phyloP scores from a whole-genome alignment of 2,113 vertebrate genomes.

The Cololabis saira region DNA sequence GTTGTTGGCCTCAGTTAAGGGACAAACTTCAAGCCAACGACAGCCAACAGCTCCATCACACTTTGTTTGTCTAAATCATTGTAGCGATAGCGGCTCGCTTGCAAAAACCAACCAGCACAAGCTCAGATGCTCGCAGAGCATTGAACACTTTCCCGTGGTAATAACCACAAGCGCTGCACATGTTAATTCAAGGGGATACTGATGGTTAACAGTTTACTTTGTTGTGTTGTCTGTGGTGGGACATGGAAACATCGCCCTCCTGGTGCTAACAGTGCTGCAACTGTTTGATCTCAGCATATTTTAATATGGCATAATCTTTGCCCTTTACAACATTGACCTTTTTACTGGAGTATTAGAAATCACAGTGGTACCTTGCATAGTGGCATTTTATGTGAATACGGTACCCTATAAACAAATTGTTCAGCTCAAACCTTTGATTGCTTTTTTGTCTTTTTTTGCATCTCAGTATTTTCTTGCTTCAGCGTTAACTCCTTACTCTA shows the following conservation, averaged over 20 bases:
- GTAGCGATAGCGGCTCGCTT: neutral
- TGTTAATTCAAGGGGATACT: neutral
- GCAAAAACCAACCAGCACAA: neutral
- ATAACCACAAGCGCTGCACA: neutral
- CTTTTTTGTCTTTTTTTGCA: neutral
- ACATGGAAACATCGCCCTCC: too few relatives aligned
- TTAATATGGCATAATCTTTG: too few relatives aligned
- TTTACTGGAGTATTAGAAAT: too few relatives aligned
- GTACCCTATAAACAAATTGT: too few relatives aligned
- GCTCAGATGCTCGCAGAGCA: neutral
- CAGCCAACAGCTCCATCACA: neutral
- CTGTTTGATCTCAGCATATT: too few relatives aligned
- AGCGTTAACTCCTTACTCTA: neutral
- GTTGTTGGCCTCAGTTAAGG: neutral
- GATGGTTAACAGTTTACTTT: neutral
- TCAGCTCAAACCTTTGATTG: too few relatives aligned
- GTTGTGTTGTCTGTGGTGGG: too few relatives aligned
- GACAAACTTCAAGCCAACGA: neutral
- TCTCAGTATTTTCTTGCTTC: neutral
- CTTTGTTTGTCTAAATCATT: neutral
- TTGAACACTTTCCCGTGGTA: neutral
- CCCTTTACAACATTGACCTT: too few relatives aligned
- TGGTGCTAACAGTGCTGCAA: too few relatives aligned
- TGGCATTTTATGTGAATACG: too few relatives aligned
- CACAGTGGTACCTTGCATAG: too few relatives aligned